phyloP scores from a whole-genome alignment of 2,113 vertebrate species.

The Ceyx margarethae region DNA sequence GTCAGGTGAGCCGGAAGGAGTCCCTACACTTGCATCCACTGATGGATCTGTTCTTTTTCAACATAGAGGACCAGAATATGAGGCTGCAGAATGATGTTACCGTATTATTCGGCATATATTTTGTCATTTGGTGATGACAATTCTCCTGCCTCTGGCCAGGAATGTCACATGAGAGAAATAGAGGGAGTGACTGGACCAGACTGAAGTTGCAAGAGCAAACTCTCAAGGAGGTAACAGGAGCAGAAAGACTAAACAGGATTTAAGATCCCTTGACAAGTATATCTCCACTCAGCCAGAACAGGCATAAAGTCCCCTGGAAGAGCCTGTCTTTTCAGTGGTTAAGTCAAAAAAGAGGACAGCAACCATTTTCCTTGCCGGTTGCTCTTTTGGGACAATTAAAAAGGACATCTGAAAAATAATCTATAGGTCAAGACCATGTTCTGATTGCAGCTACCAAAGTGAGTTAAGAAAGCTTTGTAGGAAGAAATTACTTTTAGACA shows the following conservation, averaged over 20 bases:
- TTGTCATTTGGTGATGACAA: background rate
- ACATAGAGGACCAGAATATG: background rate
- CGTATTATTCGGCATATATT: background rate
- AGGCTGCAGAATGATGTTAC: background rate
- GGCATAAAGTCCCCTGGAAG: background rate
- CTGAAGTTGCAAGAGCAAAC: background rate
- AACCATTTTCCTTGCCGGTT: background rate
- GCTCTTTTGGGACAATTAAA: background rate
- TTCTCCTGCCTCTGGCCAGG: background rate
- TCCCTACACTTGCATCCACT: background rate
- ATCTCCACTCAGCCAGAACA: background rate
- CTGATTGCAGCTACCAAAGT: background rate
- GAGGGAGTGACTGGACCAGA: background rate
- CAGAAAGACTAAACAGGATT: background rate
- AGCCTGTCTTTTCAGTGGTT: background rate
- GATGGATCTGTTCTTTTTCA: background rate
- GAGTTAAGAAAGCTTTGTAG: background rate
- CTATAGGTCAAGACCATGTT: background rate
- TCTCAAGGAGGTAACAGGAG: background rate
- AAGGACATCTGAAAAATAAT: background rate
- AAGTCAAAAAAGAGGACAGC: background rate
- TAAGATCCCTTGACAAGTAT: background rate
- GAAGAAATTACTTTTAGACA: background rate
- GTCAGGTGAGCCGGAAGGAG: background rate
- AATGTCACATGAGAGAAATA: accelerated